Evolutionary conservation across 2,888 invertebrate species (phyloP), one percentile per base, ranked within the genome.

Genomic region (Leptopilina myrica): DNA sequence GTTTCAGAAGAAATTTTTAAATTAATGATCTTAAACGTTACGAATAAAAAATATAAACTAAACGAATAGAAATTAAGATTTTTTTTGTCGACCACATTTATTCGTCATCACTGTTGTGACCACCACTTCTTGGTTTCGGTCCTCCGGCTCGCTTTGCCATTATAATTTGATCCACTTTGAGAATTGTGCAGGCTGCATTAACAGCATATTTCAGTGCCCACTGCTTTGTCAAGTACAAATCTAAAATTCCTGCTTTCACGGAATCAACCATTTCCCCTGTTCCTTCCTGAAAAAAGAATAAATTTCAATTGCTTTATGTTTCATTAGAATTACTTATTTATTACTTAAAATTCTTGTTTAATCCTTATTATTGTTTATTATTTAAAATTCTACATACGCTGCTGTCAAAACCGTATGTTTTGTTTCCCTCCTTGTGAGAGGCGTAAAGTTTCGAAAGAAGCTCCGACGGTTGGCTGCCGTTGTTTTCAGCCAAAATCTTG

Each of bases 71-170:
- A 76, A 76, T 62, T 40, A 62, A 64, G 20, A 43, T 15, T 46
- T 20, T 15, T 40, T 15, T 40, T 20, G 20, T n/a, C 1, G 46
- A 15, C 15, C 20, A 67, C 84, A 85, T 88, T 78, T 85, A 87
- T 90, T 96, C 96, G 87, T 97, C 96, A 91, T 97, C 96, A 87
- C 95, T 95, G 86, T 93, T 93, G 40, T 92, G 93, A 9, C 94
- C 94, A 81, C 94, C 94, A 77, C 92, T 91, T 87, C 94, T 94
- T 2, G 97, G 94, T 92, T 98, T 98, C 0, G 98, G 98, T 66
- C 99, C 99, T 67, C 99, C 99, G 15, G 98, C 98, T 87, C 96
- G 94, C 93, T 99, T 99, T 0, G 99, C 98, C 98, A 99, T 98
- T 85, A 99, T 99, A 85, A 99, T 99, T 93, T 99, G 98, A 92